Evolutionary conservation across 2,888 invertebrate genomes (phyloP).

Genomic region (Campoletis raptor): DNA sequence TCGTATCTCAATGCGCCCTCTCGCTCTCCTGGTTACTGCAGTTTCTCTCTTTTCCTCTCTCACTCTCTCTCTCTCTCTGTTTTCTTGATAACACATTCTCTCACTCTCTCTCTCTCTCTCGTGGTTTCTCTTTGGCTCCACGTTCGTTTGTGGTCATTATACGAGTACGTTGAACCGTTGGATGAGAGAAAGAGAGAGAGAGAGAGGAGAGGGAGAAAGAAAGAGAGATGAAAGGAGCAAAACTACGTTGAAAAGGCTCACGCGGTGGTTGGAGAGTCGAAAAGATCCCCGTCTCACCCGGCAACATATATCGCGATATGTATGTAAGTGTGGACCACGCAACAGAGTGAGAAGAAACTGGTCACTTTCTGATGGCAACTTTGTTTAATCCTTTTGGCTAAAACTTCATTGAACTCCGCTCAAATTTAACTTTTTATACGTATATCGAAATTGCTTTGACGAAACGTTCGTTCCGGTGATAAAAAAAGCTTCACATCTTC

Average conservation of each 20-base stretch:
- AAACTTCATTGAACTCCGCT: constrained; percentile 52
- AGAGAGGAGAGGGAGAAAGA: constrained; percentile 58
- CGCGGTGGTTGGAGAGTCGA: constrained; percentile 62
- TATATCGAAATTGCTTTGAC: neutral
- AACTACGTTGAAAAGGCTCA: constrained; percentile 52
- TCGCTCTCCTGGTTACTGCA: constrained; percentile 44
- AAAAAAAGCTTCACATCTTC: neutral
- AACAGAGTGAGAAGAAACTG: constrained; percentile 24
- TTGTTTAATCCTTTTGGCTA: constrained; percentile 3
- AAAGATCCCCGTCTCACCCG: constrained; percentile 60
- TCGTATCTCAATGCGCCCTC: constrained; percentile 53
- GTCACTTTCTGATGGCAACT: constrained; percentile 16
- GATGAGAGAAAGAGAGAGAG: constrained; percentile 59
- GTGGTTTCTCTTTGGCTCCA: constrained; percentile 72
- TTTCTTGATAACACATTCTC: constrained; percentile 66
- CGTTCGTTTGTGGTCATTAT: constrained; percentile 79
- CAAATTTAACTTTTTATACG: neutral
- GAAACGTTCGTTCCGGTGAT: neutral
- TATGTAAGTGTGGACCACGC: constrained; percentile 28
- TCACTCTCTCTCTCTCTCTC: constrained; percentile 64
- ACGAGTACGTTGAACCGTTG: constrained; percentile 77
- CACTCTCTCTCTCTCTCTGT: constrained; percentile 51
- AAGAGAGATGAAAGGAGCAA: constrained; percentile 57
- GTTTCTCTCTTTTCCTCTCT: constrained; percentile 58
- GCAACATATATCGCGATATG: constrained; percentile 39